Base-by-base conservation (phyloP, 2,797 vertebrate genomes). In the Peromyscus eremicus region DNA sequence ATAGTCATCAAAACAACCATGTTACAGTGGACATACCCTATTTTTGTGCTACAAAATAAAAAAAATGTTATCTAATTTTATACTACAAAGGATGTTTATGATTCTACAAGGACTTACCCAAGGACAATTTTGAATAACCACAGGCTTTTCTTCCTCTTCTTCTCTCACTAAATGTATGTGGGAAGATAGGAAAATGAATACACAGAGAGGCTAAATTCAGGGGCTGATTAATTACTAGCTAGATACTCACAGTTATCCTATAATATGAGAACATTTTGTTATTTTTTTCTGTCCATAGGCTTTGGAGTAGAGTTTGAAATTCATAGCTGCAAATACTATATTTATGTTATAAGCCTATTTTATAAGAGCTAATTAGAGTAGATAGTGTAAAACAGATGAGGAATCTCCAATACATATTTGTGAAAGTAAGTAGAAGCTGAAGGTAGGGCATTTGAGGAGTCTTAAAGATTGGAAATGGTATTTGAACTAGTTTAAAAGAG, bases 241-340 rank as follows among this genome's bases (percentile, higher is more conserved):
- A 32, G 6, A 46, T 37, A 46, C 27, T 14, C 29, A 9, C 0
- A 11, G 0, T 34, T 57, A 7, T 3, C 9, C 1, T 2, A 57
- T 25, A 79, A 17, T 21, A 43, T 34, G 3, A 40, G 3, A 23
- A 21, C 8, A 37, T 25, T 46, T 66, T 73, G 55, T 66, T 86
- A 71, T 68, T 75, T n/a, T 9, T 8, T 75, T 8, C 40, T 77
- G 21, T 12, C 52, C 32, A 32, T 71, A 46, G n/a, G 1, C 2
- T 77, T 83, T 66, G 12, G 17, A 64, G 7, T 62, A 37, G 19
- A 12, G 37, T 57, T 32, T 70, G 55, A 43, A 55, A 80, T 37
- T 40, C 60, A 52, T 49, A 64, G 5, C 34, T 85, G 40, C 13
- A 82, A 89, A 37, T 46, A 66, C 14, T 71, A 77, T 91, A 9